These are phyloP conservation scores for Lypha dubia DNA, from an alignment of 2,888 invertebrate genomes.

Conservation along the genomic window DNA sequence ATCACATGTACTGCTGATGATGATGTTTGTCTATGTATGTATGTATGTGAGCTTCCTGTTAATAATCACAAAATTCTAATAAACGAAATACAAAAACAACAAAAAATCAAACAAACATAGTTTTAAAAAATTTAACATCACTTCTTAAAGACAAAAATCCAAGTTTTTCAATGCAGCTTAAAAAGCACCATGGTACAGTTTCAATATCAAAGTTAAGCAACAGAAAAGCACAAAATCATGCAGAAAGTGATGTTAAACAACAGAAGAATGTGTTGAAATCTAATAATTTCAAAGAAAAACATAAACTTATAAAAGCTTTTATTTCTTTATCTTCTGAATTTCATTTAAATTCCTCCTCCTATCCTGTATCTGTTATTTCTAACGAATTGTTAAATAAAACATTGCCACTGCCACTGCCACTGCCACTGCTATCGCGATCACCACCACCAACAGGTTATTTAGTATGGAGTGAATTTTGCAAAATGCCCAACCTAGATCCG, in stretches of 20 bases:
- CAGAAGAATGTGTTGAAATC: conserved; percentile 33
- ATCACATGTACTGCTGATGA: conserved; percentile 34
- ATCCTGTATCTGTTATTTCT: conserved; percentile 31
- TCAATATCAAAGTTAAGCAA: conserved; percentile 2
- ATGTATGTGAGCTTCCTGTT: background rate
- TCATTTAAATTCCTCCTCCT: conserved; percentile 18
- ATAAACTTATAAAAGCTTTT: conserved; percentile 23
- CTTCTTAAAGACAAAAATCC: conserved; percentile 46
- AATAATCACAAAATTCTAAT: background rate
- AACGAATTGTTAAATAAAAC: conserved; percentile 46
- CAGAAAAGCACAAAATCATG: conserved; percentile 10
- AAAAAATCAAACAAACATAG: conserved; percentile 26
- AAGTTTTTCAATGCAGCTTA: background rate
- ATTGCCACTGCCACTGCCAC: background rate
- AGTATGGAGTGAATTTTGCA: conserved; percentile 86
- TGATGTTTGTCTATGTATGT: conserved; percentile 27
- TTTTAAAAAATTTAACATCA: conserved; percentile 66
- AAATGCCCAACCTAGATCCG: conserved; percentile 86
- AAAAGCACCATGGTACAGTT: conserved; percentile 32
- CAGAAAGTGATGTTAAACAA: conserved; percentile 34
- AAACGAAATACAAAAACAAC: no score
- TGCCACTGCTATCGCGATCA: conserved; percentile 71
- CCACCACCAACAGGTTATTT: conserved; percentile 81
- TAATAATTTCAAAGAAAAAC: conserved; percentile 16
- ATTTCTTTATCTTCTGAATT: conserved; percentile 38